phyloP scores from a whole-genome alignment of 2,797 vertebrate genomes.

The Notolepis coatsorum region DNA sequence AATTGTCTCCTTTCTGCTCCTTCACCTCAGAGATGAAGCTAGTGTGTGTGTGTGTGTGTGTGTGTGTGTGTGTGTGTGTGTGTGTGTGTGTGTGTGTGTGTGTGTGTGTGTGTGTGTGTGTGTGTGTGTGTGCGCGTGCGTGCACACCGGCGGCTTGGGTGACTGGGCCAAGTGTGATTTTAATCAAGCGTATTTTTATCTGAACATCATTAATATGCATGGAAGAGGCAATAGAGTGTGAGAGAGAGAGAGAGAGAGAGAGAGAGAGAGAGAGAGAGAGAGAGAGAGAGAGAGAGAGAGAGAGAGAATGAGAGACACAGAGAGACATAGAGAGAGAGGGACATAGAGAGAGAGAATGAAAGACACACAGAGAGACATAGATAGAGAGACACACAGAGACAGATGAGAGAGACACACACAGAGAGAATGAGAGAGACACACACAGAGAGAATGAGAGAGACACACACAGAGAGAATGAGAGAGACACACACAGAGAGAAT shows the following conservation, averaged over 20 bases:
- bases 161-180: slow-evolving; percentile 57
- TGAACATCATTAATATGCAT: slow-evolving; percentile 70
- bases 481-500: slow-evolving; percentile 26
- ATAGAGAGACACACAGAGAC: slow-evolving; percentile 72
- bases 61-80: background rate
- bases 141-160: slow-evolving; percentile 13
- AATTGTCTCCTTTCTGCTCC: slow-evolving; percentile 56
- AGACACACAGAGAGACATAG: slow-evolving; percentile 63
- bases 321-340: slow-evolving; percentile 2
- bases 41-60: slow-evolving; percentile 24
- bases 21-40: slow-evolving; percentile 51
- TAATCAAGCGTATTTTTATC: slow-evolving; percentile 74
- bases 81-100: background rate
- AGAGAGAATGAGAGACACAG: too few species aligned
- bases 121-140: too few species aligned
- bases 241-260: slow-evolving; percentile 20
- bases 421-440: too few species aligned
- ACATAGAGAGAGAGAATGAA: slow-evolving; percentile 38
- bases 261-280: background rate
- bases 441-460: too few species aligned
- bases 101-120: background rate
- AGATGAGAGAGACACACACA: too few species aligned
- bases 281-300: too few species aligned
- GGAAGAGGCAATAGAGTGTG: slow-evolving; percentile 49
- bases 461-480: too few species aligned